These are phyloP conservation scores for Panagrolaimus sp. DNA, from an alignment of 1,140 invertebrate genomes.

Conservation along the genomic window DNA sequence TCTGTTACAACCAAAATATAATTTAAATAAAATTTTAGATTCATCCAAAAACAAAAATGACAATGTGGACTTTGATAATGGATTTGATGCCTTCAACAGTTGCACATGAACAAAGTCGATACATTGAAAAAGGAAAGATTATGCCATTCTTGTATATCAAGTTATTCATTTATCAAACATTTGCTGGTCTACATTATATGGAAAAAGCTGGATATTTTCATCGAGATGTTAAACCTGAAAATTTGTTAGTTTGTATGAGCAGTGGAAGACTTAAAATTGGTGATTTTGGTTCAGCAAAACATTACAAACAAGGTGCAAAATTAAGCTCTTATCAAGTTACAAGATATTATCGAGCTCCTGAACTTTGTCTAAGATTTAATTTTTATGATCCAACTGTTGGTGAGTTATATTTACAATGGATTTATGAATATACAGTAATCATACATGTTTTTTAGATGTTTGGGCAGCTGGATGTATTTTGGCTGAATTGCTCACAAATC, in stretches of 20 bases:
- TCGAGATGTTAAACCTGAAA: slow-evolving; percentile 34
- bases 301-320: slow-evolving; percentile 21
- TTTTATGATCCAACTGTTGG: slow-evolving; percentile 31
- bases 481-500: slow-evolving; percentile 93
- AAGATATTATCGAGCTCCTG: slow-evolving; percentile 33
- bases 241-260: slow-evolving; percentile 29
- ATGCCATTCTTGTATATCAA: slow-evolving; percentile 28
- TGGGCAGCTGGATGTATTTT: slow-evolving; percentile 98
- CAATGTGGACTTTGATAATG: slow-evolving; percentile 36
- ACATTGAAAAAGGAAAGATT: slow-evolving; percentile 19
- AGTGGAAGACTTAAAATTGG: slow-evolving; percentile 31
- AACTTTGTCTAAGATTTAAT: slow-evolving; percentile 29
- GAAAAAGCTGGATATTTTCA: slow-evolving; percentile 24
- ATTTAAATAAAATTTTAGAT: slow-evolving; percentile 15
- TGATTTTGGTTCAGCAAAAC: slow-evolving; percentile 34
- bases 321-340: slow-evolving; percentile 32
- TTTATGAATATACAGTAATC: neutral
- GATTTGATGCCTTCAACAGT: slow-evolving; percentile 39
- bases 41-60: slow-evolving; percentile 30
- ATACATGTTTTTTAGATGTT: slow-evolving; percentile 68
- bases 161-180: slow-evolving; percentile 31
- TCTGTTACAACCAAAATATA: too few relatives aligned
- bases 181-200: slow-evolving; percentile 25
- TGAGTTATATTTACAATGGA: neutral
- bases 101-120: slow-evolving; percentile 26